Conservation (phyloP, 2,113 vertebrate genomes). For the Actenoides lindsayi region DNA sequence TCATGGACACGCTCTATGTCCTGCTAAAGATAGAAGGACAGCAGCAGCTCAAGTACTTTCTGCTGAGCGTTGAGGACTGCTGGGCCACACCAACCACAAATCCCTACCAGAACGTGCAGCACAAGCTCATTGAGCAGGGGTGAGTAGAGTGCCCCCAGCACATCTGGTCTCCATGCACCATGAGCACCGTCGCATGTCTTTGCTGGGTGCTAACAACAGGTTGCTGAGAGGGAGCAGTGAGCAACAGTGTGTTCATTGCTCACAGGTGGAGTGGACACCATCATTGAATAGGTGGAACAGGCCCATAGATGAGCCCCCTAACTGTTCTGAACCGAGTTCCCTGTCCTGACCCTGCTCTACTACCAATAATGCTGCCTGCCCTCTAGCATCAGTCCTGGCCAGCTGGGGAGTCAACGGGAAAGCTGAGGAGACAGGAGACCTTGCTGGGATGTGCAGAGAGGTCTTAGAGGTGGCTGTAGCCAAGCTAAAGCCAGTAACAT, state of each 20-base stretch:
- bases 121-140: conserved; percentile 65
- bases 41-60: conserved; percentile 52
- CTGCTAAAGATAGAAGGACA: conserved; percentile 61
- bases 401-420: background rate
- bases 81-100: conserved; percentile 35
- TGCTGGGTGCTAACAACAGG: background rate
- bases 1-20: conserved; percentile 17
- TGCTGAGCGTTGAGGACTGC: conserved; percentile 61
- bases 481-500: background rate
- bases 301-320: background rate
- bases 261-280: background rate
- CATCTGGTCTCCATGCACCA: background rate
- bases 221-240: background rate
- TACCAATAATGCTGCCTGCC: background rate
- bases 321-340: background rate
- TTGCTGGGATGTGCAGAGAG: background rate
- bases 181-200: fast-evolving
- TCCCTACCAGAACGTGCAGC: background rate
- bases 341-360: background rate
- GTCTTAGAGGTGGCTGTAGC: background rate
- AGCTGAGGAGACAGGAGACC: background rate
- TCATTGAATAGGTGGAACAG: background rate
- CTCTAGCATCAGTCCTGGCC: background rate
- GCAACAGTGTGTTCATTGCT: background rate
- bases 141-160: background rate